Evolutionary conservation across 2,797 vertebrate genomes (phyloP).

Genomic region (Paratrypauchen microcephalus): DNA sequence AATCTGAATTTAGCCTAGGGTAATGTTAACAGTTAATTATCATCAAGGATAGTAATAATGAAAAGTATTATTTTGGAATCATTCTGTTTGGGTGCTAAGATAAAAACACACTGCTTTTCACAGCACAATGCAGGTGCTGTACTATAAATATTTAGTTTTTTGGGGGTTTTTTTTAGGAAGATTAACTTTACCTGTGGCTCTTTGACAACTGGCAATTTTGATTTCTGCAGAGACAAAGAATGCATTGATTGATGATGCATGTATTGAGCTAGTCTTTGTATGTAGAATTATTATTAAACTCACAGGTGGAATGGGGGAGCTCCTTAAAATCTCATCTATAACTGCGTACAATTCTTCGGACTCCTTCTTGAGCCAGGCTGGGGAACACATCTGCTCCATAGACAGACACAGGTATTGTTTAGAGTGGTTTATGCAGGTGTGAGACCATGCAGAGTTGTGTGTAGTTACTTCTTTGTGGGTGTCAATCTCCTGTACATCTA

Average conservation of each 20-base stretch:
- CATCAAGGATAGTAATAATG: no score
- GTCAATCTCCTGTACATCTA: slow-evolving; percentile 49
- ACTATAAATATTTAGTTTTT: no score
- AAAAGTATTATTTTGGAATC: no score
- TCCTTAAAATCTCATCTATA: slow-evolving; percentile 90
- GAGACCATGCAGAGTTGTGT: neutral
- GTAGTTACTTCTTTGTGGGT: slow-evolving; percentile 82
- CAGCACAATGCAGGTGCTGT: neutral
- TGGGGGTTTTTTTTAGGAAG: no score
- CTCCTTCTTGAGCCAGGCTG: slow-evolving; percentile 89
- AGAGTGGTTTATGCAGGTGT: no score
- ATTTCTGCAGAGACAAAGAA: slow-evolving; percentile 61
- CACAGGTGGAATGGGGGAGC: slow-evolving; percentile 80
- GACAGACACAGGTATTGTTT: slow-evolving; percentile 11
- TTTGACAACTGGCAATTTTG: slow-evolving; percentile 57
- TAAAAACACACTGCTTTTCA: neutral
- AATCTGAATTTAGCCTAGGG: no score
- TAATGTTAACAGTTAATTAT: no score
- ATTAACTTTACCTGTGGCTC: slow-evolving; percentile 79
- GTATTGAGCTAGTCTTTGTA: neutral
- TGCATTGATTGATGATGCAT: neutral
- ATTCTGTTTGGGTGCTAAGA: neutral
- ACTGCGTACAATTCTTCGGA: slow-evolving; percentile 90
- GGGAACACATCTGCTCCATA: slow-evolving; percentile 85
- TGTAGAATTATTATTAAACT: slow-evolving; percentile 40